phyloP scores from a whole-genome alignment of 2,113 vertebrate species.

The Podarcis raffonei region DNA sequence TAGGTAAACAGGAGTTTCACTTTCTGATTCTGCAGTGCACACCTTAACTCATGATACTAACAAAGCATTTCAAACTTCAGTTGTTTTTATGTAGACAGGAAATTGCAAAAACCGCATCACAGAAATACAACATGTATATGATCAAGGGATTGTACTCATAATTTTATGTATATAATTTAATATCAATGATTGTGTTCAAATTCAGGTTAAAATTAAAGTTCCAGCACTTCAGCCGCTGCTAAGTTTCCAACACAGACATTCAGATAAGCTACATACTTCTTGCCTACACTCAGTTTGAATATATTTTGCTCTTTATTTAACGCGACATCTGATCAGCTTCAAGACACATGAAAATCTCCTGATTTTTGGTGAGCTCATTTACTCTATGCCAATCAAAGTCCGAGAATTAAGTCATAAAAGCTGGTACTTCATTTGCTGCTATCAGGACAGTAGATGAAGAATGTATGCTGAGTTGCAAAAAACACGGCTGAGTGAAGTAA shows the following conservation, averaged over 20 bases:
- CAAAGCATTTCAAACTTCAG: not conserved
- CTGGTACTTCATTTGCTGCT: not conserved
- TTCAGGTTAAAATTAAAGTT: not conserved
- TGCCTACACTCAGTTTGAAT: not conserved
- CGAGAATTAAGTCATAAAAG: not conserved
- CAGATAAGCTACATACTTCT: not conserved
- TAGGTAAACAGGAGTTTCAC: not conserved
- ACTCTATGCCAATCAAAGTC: not conserved
- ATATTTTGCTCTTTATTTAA: not conserved
- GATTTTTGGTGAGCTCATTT: not conserved
- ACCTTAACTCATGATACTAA: not conserved
- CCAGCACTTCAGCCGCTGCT: not conserved
- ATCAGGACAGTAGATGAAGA: not conserved
- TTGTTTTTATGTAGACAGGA: not conserved
- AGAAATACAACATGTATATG: not conserved
- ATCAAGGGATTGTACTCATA: too few species aligned
- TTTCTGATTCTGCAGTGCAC: not conserved
- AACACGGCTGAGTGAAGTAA: not conserved
- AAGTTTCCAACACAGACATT: not conserved
- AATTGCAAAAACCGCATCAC: not conserved
- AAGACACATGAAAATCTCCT: not conserved
- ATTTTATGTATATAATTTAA: not conserved
- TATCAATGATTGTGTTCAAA: not conserved
- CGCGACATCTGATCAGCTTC: not conserved
- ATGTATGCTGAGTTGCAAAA: not conserved